Base-by-base conservation (phyloP, 2,888 invertebrate species). In the Auanema sp. region DNA sequence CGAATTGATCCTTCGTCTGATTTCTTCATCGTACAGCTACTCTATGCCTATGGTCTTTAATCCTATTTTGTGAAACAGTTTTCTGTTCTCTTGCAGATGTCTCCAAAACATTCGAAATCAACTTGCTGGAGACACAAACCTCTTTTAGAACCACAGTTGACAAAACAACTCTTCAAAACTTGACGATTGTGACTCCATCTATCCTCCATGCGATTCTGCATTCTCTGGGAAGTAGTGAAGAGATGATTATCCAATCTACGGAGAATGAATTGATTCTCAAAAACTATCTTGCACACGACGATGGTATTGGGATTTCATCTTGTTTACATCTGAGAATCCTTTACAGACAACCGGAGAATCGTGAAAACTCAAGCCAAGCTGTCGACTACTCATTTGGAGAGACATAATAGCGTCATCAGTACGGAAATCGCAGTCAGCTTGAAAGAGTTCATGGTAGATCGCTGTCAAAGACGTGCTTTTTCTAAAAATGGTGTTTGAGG, bases 101-200 rank as follows among this genome's bases (percentile, higher is more conserved):
- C 33, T 51, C 58, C n/a, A 53, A 65, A 49, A 68, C 49, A 10
- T 57, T 72, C 16, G 52, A 70, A 33, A 65, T 62, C 18, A 66
- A 65, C 14, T 58, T 72, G 16, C 53, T 69, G 33, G 72, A 72
- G 51, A 52, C 23, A 25, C 12, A 42, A 12, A n/a, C 63, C n/a
- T 40, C 52, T 8, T 63, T 63, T 24, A 51, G 54, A 47, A 43
- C 63, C 4, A 53, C n/a, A 8, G 53, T 58, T 1, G 63, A 63
- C 40, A 58, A 54, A 42, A 21, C n/a, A 12, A 53, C 25, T 6
- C 23, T 52, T 18, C 11, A 21, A 18, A 63, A 63, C 44, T 16
- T 58, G 14, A 53, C 58, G 6, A 33, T 63, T 52, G 43, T 42
- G 6, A 33, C 52, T 16, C 43, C 58, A 8, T 33, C 33, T 33